These are phyloP conservation scores for Watsonalla binaria DNA, from an alignment of 2,888 invertebrate species.

Conservation along the genomic window DNA sequence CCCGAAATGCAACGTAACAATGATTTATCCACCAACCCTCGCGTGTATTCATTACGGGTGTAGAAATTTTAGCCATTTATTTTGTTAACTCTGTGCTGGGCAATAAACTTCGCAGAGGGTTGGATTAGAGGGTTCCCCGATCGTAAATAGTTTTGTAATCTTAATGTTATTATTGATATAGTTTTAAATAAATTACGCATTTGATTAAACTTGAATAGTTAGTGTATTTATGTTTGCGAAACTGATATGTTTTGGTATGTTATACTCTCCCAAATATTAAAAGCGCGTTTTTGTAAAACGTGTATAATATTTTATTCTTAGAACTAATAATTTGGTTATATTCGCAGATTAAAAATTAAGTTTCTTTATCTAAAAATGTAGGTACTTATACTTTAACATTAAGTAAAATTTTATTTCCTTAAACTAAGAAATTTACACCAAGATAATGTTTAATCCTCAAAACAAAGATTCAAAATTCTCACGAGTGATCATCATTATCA, in stretches of 20 bases:
- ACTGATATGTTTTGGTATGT: too few species aligned
- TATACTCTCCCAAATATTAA: too few species aligned
- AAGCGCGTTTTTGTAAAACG: too few species aligned
- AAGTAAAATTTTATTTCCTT: too few species aligned
- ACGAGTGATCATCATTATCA: conserved; percentile 32
- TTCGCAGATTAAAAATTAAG: too few species aligned
- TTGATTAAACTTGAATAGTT: conserved; percentile 3
- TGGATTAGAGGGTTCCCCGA: conserved; percentile 47
- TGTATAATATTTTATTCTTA: too few species aligned
- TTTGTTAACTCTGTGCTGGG: conserved; percentile 73
- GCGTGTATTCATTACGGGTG: conserved; percentile 76
- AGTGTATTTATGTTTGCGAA: not conserved
- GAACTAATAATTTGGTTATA: too few species aligned
- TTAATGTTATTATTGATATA: conserved; percentile 49
- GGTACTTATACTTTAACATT: too few species aligned
- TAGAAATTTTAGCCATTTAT: conserved; percentile 79
- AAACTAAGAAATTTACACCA: too few species aligned
- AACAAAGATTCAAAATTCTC: conserved; percentile 23
- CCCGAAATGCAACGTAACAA: conserved; percentile 71
- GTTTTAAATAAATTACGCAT: conserved; percentile 19
- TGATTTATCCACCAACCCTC: conserved; percentile 73
- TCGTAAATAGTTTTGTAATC: conserved; percentile 52
- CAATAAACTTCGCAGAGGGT: conserved; percentile 64
- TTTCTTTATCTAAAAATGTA: too few species aligned
- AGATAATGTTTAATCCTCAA: too few species aligned